Percentiles rank a stretch among this genome's conserved stretches.
These are phyloP conservation scores for Gerris lacustris DNA, from an alignment of 2,888 invertebrate species.

Conservation along the genomic window DNA sequence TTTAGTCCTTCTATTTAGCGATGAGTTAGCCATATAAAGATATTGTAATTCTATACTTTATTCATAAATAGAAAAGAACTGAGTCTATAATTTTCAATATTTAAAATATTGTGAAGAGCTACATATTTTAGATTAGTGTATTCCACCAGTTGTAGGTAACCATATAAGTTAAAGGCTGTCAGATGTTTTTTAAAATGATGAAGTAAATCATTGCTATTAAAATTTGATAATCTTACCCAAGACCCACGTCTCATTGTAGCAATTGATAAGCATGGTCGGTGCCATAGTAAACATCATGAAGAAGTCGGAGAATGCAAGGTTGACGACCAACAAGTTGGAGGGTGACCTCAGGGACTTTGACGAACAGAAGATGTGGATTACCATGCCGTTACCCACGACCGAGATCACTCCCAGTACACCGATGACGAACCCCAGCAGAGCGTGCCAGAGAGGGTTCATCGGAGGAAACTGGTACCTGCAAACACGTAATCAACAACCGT, in stretches of 20 bases:
- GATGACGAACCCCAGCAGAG: constrained; percentile 65
- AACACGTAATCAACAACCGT: not conserved
- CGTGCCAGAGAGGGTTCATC: constrained; percentile 80
- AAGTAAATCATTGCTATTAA: no score
- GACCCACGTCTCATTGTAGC: constrained; percentile 61
- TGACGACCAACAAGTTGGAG: constrained; percentile 79
- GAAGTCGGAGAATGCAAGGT: constrained; percentile 83
- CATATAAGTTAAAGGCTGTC: no score
- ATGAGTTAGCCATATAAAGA: no score
- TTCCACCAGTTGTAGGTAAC: no score
- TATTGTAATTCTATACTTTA: no score
- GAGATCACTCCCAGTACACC: constrained; percentile 58
- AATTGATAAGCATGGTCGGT: constrained; percentile 70
- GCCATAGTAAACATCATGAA: constrained; percentile 76
- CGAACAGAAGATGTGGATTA: constrained; percentile 57
- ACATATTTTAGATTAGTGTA: no score
- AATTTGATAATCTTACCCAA: constrained; percentile 40
- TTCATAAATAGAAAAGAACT: no score
- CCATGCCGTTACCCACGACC: constrained; percentile 55
- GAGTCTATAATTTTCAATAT: no score
- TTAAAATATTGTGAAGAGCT: no score
- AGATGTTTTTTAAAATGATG: no score
- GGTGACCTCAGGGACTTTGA: constrained; percentile 72
- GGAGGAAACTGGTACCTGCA: constrained; percentile 77
- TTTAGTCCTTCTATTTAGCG: no score